Conservation (phyloP, 2,797 vertebrate genomes). For the Pempheris klunzingeri region DNA sequence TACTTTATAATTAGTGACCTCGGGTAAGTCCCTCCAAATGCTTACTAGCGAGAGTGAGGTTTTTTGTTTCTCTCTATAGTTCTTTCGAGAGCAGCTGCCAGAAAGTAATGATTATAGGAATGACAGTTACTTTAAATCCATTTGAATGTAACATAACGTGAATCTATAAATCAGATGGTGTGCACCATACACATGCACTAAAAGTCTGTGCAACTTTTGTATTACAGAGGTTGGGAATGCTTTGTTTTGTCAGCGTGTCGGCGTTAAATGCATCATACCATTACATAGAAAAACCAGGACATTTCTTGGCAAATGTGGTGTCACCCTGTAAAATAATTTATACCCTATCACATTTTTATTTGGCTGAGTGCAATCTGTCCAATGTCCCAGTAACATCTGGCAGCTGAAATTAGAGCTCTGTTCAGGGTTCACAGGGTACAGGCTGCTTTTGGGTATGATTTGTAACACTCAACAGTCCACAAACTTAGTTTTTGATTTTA, state of each 20-base stretch:
- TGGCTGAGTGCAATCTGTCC: conserved; percentile 57
- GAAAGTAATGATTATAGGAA: conserved; percentile 22
- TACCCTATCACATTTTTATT: conserved; percentile 56
- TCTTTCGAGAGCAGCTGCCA: conserved; percentile 22
- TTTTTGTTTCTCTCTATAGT: conserved; percentile 31
- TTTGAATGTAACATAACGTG: conserved; percentile 10
- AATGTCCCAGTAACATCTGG: conserved; percentile 66
- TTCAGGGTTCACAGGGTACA: conserved; percentile 47
- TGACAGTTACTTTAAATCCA: not conserved
- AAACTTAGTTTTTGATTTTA: conserved; percentile 23
- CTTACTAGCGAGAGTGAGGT: conserved; percentile 30
- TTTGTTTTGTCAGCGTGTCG: too few species aligned
- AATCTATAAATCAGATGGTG: not conserved
- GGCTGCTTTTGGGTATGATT: conserved; percentile 40
- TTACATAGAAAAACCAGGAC: not conserved
- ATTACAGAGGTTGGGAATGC: not conserved
- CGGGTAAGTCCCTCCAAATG: conserved; percentile 57
- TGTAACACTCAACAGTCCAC: conserved; percentile 16
- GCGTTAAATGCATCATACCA: not conserved
- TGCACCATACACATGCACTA: not conserved
- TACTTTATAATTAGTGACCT: conserved; percentile 73
- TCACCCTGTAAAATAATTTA: conserved; percentile 54
- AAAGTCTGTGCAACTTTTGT: not conserved
- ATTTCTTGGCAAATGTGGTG: conserved; percentile 26
- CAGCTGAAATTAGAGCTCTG: conserved; percentile 54